These are phyloP conservation scores for Monochamus saltuarius DNA, from an alignment of 1,140 invertebrate genomes.

Conservation along the genomic window DNA sequence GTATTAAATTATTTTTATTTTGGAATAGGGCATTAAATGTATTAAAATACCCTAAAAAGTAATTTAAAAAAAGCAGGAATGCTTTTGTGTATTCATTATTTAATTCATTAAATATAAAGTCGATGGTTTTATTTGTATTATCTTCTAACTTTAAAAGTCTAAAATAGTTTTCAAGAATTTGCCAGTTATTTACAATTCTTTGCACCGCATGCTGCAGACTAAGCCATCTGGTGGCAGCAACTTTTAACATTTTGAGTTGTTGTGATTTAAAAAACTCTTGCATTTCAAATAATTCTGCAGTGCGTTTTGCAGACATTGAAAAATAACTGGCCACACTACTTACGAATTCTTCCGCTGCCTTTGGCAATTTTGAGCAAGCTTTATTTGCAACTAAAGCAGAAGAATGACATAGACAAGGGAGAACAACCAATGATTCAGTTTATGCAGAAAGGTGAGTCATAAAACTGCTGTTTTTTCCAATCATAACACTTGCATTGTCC, in stretches of 20 bases:
- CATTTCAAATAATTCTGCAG: conserved; percentile 25
- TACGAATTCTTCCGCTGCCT: conserved; percentile 29
- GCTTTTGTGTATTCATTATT: conserved; percentile 20
- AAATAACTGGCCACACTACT: conserved; percentile 5
- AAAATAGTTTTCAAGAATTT: conserved; percentile 7
- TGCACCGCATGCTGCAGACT: conserved; percentile 21
- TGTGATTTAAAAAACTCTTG: conserved; percentile 23
- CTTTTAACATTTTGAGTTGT: conserved; percentile 14
- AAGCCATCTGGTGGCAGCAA: conserved; percentile 22
- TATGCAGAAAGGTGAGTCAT: conserved; percentile 18
- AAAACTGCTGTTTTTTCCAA: conserved; percentile 44
- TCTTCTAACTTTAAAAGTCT: conserved; percentile 14
- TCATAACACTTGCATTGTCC: conserved; percentile 49
- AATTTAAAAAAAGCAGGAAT: conserved; percentile 17
- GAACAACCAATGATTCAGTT: conserved; percentile 11
- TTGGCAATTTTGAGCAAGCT: conserved; percentile 31
- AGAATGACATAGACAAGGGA: conserved; percentile 38
- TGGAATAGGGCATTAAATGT: too few relatives aligned
- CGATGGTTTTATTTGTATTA: too few relatives aligned
- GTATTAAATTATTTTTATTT: too few relatives aligned
- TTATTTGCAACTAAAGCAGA: conserved; percentile 29
- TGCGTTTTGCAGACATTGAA: conserved; percentile 21
- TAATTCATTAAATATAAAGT: conserved; percentile 21
- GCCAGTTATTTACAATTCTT: conserved; percentile 19
- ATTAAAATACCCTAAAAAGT: neutral